Evolutionary conservation across 2,113 vertebrate species (phyloP).

Genomic region (Pogonocichla stellata): DNA sequence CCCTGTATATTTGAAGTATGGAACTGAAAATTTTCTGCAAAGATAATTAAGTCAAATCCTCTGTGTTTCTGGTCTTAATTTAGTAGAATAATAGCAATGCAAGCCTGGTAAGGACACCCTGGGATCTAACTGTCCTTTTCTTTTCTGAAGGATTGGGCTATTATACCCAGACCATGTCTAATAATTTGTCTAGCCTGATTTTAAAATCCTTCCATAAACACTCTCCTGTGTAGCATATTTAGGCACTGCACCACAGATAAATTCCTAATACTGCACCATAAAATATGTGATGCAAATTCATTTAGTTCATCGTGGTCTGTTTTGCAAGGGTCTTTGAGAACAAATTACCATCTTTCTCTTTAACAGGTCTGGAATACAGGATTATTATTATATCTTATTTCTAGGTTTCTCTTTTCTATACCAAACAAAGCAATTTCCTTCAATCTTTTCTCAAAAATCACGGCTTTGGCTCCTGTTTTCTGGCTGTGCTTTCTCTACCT

Average conservation of each 20-base stretch:
- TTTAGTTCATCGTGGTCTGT: not conserved
- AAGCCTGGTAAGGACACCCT: not conserved
- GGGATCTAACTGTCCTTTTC: not conserved
- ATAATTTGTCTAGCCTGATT: not conserved
- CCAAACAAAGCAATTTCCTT: not conserved
- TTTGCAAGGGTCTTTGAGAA: not conserved
- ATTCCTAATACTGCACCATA: not conserved
- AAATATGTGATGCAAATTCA: not conserved
- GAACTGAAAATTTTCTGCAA: not conserved
- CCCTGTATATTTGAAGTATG: not conserved
- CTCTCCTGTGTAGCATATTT: not conserved
- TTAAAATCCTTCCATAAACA: not conserved
- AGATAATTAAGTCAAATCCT: not conserved
- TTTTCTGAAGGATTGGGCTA: not conserved
- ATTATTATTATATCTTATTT: not conserved
- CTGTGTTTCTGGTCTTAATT: not conserved
- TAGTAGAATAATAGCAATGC: constrained; percentile 6
- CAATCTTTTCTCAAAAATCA: not conserved
- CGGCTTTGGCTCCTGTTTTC: not conserved
- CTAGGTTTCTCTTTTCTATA: not conserved
- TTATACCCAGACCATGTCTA: not conserved
- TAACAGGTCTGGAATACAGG: not conserved
- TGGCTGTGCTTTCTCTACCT: not conserved
- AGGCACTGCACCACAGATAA: not conserved
- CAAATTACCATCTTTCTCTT: not conserved